A percentile compares a stretch with the other conserved stretches of the same genome.
phyloP scores from a whole-genome alignment of 2,113 vertebrate species.

The Triplophysa dalaica region DNA sequence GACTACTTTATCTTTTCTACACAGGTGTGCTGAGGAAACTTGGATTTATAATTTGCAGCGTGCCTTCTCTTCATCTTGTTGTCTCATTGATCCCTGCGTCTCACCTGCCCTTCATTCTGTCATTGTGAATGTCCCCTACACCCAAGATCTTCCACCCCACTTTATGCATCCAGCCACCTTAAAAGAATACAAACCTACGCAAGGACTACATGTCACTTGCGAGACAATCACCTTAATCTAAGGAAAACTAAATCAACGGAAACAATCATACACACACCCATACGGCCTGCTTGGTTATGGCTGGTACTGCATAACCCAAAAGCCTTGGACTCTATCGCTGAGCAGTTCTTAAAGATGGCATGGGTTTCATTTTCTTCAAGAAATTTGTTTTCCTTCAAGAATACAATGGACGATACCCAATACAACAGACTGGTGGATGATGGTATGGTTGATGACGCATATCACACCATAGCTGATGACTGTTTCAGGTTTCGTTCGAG shows the following conservation, averaged over 20 bases:
- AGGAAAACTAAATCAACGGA: slow-evolving; percentile 15
- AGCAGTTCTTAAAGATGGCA: background rate
- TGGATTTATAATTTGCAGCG: slow-evolving; percentile 51
- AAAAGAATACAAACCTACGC: slow-evolving; percentile 15
- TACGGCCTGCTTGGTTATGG: slow-evolving; percentile 6
- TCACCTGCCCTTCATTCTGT: slow-evolving; percentile 16
- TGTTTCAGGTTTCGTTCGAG: slow-evolving; percentile 35
- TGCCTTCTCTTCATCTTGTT: slow-evolving; percentile 62
- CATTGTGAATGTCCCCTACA: slow-evolving; percentile 35
- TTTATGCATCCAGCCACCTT: slow-evolving; percentile 37
- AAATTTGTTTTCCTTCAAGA: slow-evolving; percentile 7
- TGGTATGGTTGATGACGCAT: slow-evolving; percentile 9
- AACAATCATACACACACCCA: slow-evolving; percentile 14
- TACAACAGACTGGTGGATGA: slow-evolving; percentile 4
- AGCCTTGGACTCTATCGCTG: slow-evolving; percentile 16
- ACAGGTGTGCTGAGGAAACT: slow-evolving; percentile 74
- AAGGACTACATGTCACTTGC: slow-evolving; percentile 15
- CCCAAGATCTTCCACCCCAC: slow-evolving; percentile 7
- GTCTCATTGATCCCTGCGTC: slow-evolving; percentile 14
- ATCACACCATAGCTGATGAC: background rate
- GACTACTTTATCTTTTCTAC: slow-evolving; percentile 12
- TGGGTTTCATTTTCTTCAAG: background rate
- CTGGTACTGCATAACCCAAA: slow-evolving; percentile 28
- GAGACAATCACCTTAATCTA: slow-evolving; percentile 8
- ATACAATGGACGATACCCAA: slow-evolving; percentile 2